Percentiles rank a stretch among this genome's conserved stretches.
These are phyloP conservation scores for Neodiprion lecontei DNA, from an alignment of 1,140 invertebrate genomes.

Conservation along the genomic window DNA sequence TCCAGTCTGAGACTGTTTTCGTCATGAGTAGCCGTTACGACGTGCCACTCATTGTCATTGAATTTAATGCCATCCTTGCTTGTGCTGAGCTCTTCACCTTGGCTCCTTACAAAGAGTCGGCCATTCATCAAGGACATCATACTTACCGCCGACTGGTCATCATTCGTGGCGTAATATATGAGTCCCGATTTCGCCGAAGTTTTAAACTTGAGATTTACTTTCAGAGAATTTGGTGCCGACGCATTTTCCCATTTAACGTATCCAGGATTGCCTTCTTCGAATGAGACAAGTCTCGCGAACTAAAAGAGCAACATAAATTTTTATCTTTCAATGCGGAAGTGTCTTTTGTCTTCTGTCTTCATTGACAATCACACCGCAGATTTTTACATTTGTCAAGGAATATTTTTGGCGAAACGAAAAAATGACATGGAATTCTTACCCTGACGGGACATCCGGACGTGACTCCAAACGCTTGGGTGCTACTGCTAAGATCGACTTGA, in stretches of 20 bases:
- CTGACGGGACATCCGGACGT: conserved; percentile 84
- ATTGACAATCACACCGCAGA: background rate
- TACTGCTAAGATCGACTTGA: conserved; percentile 80
- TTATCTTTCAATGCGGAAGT: background rate
- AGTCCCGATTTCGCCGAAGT: conserved; percentile 79
- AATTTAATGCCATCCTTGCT: conserved; percentile 69
- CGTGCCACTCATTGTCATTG: conserved; percentile 93
- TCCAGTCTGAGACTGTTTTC: conserved; percentile 71
- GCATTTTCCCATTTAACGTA: conserved; percentile 71
- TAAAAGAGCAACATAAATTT: conserved; percentile 35
- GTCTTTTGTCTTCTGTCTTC: background rate
- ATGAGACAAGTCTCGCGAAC: conserved; percentile 69
- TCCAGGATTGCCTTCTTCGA: conserved; percentile 65
- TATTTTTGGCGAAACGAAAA: background rate
- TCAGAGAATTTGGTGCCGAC: conserved; percentile 65
- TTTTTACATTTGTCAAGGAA: background rate
- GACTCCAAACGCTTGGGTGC: conserved; percentile 80
- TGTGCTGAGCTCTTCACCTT: conserved; percentile 66
- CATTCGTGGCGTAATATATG: conserved; percentile 76
- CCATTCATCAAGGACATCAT: conserved; percentile 75
- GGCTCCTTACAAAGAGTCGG: conserved; percentile 73
- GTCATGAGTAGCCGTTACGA: conserved; percentile 83
- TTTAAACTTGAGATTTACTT: conserved; percentile 90
- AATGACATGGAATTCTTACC: conserved; percentile 58
- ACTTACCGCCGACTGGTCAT: conserved; percentile 69